These are phyloP conservation scores for Amaurobius ferox DNA, from an alignment of 2,888 invertebrate genomes.

Conservation along the genomic window DNA sequence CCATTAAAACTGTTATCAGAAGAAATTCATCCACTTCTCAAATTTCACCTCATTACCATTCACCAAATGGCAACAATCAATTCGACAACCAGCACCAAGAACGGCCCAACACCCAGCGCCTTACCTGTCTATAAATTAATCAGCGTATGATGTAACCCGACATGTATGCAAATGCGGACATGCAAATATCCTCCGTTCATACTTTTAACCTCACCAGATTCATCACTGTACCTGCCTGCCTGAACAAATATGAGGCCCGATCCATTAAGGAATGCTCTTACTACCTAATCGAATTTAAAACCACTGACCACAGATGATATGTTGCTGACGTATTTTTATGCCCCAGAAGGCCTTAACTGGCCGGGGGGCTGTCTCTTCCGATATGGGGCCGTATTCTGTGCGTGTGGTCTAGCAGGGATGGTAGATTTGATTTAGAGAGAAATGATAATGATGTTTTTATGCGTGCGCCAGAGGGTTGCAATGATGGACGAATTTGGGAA, in stretches of 20 bases:
- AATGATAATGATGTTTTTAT: neutral
- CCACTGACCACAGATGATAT: slow-evolving; percentile 5
- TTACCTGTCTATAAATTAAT: neutral
- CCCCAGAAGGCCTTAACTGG: neutral
- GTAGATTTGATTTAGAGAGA: neutral
- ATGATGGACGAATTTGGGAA: neutral
- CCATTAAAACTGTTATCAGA: too few species aligned
- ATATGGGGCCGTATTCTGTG: neutral
- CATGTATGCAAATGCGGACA: neutral
- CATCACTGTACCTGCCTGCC: neutral
- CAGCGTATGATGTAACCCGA: neutral
- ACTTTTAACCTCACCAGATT: neutral
- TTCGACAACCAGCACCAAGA: too few species aligned
- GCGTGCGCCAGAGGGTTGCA: neutral
- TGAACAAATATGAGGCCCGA: neutral
- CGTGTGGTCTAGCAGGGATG: neutral
- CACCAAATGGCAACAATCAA: too few species aligned
- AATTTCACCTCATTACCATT: too few species aligned
- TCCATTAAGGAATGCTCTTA: neutral
- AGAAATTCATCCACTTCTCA: too few species aligned
- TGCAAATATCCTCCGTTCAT: neutral
- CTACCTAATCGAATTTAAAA: neutral
- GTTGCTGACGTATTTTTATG: neutral
- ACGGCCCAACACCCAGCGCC: too few species aligned
- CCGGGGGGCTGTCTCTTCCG: neutral